Evolutionary conservation across 2,113 vertebrate species (phyloP).

Genomic region (Canis aureus): DNA sequence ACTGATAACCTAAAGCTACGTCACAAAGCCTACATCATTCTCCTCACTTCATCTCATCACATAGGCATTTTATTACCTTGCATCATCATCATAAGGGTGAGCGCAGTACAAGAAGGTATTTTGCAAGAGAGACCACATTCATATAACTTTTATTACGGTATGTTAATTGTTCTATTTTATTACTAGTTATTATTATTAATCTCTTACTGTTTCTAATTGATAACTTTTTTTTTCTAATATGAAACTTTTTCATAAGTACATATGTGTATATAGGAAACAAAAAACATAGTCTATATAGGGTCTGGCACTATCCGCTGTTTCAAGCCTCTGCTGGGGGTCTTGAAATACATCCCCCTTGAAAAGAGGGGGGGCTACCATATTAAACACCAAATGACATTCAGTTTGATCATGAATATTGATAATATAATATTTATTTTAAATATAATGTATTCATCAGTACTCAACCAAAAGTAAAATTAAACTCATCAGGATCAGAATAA

Average conservation of each 20-base stretch:
- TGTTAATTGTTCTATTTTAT: neutral
- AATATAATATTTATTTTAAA: slow-evolving; percentile 80
- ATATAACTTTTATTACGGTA: neutral
- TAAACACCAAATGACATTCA: slow-evolving; percentile 64
- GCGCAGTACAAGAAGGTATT: neutral
- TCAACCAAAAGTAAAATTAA: slow-evolving; percentile 81
- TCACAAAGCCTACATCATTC: neutral
- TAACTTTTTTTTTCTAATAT: neutral
- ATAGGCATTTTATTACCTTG: neutral
- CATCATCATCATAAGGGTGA: neutral
- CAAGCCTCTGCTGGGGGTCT: neutral
- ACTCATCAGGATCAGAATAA: slow-evolving; percentile 82
- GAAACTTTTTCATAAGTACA: neutral
- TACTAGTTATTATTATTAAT: neutral
- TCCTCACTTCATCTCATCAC: neutral
- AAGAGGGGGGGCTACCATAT: neutral
- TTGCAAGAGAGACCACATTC: neutral
- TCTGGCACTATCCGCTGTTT: neutral
- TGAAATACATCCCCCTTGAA: neutral
- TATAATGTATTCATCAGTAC: slow-evolving; percentile 78
- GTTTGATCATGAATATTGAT: slow-evolving; percentile 81
- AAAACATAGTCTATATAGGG: neutral
- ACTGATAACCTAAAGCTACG: neutral
- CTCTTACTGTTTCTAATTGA: neutral
- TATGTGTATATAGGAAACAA: neutral